Conservation (phyloP, 2,888 invertebrate genomes). For the Dilophus febrilis region DNA sequence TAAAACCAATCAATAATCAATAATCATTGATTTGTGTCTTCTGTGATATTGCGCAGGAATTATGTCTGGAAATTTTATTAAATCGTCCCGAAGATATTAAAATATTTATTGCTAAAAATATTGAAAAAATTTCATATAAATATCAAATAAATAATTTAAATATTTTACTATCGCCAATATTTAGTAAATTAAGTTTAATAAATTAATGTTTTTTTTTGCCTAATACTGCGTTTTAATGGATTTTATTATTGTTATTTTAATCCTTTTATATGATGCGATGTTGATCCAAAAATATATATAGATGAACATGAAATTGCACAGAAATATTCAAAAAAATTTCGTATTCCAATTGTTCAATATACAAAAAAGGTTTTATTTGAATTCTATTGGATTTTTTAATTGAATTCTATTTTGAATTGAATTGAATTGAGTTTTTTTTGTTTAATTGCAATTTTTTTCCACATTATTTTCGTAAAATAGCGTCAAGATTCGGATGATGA, state of each 20-base stretch:
- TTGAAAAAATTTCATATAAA: background rate
- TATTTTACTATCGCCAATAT: background rate
- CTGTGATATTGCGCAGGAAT: background rate
- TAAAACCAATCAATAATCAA: background rate
- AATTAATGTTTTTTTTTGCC: background rate
- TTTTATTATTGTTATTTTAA: too few relatives aligned
- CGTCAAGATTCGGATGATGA: background rate
- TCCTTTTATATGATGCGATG: too few relatives aligned
- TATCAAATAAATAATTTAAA: background rate
- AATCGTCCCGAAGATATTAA: background rate
- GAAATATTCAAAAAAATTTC: background rate
- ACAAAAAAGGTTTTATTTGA: background rate
- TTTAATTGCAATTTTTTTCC: too few relatives aligned
- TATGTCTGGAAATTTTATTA: background rate
- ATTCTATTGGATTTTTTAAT: background rate
- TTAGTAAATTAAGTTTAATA: background rate
- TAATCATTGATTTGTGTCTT: background rate
- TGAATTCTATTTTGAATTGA: background rate
- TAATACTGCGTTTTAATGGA: too few relatives aligned
- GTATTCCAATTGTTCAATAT: background rate
- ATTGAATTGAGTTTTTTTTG: background rate
- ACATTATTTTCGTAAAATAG: too few relatives aligned
- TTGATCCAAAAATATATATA: too few relatives aligned
- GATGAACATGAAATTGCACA: background rate
- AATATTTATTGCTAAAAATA: background rate